phyloP scores from a whole-genome alignment of 2,888 invertebrate species.

The Fragum sueziense region DNA sequence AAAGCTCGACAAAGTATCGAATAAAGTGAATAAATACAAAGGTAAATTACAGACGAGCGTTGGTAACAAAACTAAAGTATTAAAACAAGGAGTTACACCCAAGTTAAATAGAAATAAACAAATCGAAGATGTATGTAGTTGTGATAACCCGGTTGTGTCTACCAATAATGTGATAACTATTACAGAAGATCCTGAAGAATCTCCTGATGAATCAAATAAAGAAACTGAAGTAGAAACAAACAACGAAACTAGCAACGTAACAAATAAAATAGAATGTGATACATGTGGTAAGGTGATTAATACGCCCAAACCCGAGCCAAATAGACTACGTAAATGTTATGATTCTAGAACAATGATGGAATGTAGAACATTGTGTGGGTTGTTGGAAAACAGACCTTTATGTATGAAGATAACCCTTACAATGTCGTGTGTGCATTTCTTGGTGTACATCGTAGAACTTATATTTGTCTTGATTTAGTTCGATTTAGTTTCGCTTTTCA shows the following conservation, averaged over 20 bases:
- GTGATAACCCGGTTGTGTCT: neutral
- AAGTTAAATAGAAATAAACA: neutral
- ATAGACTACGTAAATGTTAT: neutral
- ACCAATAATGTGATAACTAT: neutral
- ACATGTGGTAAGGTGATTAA: neutral
- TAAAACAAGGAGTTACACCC: neutral
- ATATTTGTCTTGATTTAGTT: slow-evolving; percentile 34
- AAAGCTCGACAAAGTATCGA: neutral
- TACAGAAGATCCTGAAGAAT: neutral
- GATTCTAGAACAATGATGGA: slow-evolving; percentile 1
- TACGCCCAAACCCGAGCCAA: neutral
- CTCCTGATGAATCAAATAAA: neutral
- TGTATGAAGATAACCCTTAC: slow-evolving; percentile 42
- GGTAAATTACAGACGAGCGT: neutral
- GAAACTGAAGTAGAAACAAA: neutral
- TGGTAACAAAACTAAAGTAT: neutral
- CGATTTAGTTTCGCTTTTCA: too few species aligned
- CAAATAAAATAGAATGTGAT: neutral
- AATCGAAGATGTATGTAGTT: neutral
- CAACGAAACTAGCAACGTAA: neutral
- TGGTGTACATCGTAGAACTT: slow-evolving; percentile 46
- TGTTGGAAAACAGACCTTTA: slow-evolving; percentile 25
- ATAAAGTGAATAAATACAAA: neutral
- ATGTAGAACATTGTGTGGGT: slow-evolving; percentile 12
- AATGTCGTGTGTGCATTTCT: slow-evolving; percentile 40